phyloP scores from a whole-genome alignment of 2,113 vertebrate species.

The Ictalurus furcatus region DNA sequence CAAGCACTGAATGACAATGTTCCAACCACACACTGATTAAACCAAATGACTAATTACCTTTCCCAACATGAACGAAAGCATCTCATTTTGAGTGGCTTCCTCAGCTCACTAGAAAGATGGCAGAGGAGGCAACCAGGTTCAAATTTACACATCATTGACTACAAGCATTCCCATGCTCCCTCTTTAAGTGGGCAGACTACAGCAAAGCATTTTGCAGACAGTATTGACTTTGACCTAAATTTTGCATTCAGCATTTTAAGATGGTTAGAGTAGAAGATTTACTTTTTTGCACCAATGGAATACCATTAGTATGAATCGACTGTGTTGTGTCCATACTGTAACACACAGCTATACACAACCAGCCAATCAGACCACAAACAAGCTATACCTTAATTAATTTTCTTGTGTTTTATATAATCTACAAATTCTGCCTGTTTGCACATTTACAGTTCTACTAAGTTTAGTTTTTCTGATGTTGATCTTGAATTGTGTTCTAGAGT shows the following conservation, averaged over 20 bases:
- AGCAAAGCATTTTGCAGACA: not conserved
- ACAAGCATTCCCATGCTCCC: not conserved
- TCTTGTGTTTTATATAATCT: not conserved
- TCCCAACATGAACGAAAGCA: not conserved
- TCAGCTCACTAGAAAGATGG: not conserved
- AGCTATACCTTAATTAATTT: not conserved
- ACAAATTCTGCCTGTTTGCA: not conserved
- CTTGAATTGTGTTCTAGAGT: not conserved
- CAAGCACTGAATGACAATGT: not conserved
- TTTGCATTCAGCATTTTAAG: not conserved
- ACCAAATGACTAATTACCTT: not conserved
- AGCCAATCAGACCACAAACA: not conserved
- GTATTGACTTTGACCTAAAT: not conserved
- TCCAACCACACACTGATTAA: not conserved
- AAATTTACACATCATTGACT: conserved; percentile 30
- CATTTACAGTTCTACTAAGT: not conserved
- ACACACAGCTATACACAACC: not conserved
- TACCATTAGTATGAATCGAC: not conserved
- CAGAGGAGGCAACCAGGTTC: not conserved
- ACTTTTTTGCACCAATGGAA: not conserved
- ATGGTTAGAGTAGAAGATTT: not conserved
- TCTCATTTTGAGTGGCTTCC: conserved; percentile 1
- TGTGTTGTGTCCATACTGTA: not conserved
- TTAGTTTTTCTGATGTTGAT: not conserved
- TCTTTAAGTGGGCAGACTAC: not conserved